Percentiles rank a stretch among this genome's conserved stretches.
Conservation (phyloP, 2,113 vertebrate genomes). For the Odocoileus hemionus region DNA sequence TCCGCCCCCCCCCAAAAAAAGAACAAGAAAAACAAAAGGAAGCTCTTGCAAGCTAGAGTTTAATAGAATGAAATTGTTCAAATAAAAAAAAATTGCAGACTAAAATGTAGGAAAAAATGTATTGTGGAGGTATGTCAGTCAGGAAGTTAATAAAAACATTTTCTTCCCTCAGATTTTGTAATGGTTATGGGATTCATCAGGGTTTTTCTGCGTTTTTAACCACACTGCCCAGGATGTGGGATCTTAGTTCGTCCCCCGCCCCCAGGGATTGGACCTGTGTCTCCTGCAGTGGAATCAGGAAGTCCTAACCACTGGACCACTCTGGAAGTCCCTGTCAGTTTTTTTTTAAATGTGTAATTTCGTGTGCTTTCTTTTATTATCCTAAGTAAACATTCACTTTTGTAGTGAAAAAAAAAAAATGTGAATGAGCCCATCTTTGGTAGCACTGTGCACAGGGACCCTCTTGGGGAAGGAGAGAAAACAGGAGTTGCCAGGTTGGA, state of each 20-base stretch:
- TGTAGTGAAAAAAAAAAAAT: neutral
- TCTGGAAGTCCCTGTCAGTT: neutral
- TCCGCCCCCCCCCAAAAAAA: neutral
- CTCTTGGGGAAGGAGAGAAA: neutral
- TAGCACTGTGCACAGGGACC: neutral
- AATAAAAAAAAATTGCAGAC: neutral
- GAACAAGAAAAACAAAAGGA: neutral
- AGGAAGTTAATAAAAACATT: neutral
- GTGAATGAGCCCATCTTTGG: neutral
- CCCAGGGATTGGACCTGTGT: neutral
- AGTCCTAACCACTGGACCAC: neutral
- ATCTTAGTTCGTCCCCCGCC: neutral
- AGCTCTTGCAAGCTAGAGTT: neutral
- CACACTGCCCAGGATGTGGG: no score
- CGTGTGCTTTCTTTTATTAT: neutral
- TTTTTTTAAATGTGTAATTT: neutral
- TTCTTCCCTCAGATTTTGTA: neutral
- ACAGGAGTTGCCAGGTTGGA: constrained; percentile 67
- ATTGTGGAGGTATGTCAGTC: neutral
- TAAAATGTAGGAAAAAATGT: neutral
- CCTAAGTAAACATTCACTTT: neutral
- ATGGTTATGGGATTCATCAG: neutral
- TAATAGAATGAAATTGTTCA: neutral
- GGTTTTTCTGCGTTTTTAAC: neutral
- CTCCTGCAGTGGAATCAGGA: neutral